Percentiles rank a stretch among this genome's conserved stretches.
Conservation (phyloP, 2,113 vertebrate species). For the Illadopsis cleaveri region DNA sequence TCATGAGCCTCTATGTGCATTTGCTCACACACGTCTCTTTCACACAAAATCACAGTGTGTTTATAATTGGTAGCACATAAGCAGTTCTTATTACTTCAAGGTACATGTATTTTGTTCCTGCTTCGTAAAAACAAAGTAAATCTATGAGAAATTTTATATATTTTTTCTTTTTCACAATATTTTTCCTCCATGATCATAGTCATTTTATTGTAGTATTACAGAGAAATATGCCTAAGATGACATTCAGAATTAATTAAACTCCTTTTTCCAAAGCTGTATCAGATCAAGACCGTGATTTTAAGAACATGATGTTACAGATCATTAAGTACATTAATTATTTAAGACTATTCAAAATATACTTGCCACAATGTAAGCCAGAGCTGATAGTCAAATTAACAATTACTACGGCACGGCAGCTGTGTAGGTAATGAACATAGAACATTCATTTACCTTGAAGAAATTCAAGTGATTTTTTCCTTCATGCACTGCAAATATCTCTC, state of each 20-base stretch:
- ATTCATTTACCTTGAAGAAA: neutral
- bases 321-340: neutral
- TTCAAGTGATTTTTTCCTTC: neutral
- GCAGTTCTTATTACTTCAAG: neutral
- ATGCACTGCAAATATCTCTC: neutral
- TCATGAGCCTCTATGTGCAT: neutral
- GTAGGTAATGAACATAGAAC: neutral
- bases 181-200: neutral
- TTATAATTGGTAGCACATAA: neutral
- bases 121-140: neutral
- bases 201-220: neutral
- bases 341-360: neutral
- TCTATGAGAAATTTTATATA: neutral
- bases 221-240: neutral
- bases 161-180: neutral
- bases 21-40: neutral
- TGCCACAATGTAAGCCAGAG: neutral
- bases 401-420: neutral
- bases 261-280: neutral
- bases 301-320: neutral
- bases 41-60: neutral
- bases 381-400: neutral
- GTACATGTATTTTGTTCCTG: neutral
- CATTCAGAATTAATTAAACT: neutral
- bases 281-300: neutral